Base-by-base conservation (phyloP, 2,113 vertebrate species). In the Prinia subflava region DNA sequence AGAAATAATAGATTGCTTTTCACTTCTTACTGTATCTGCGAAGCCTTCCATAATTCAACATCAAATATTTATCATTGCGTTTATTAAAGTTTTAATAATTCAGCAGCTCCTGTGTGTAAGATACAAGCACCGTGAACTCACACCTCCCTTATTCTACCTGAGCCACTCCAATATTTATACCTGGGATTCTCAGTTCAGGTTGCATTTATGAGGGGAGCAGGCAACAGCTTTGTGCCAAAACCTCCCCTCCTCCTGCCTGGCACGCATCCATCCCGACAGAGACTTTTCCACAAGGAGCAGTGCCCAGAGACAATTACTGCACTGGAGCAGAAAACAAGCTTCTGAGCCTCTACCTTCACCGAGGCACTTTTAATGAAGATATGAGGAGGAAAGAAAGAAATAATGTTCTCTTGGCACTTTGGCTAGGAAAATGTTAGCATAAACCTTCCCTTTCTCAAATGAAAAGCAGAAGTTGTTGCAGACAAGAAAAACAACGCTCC, bases 21-120 rank as follows among this genome's bases (percentile, higher is more conserved):
- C 7, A 22, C 95, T 83, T 98, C 96, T 76, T 95, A 97, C 91
- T 93, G 93, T 98, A 97, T 97, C 97, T 94, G 93, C 75, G 93
- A 97, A 98, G 96, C 87, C 89, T 94, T 96, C 97, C 97, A 97
- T 98, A 98, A 98, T 98, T 98, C 98, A 96, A 88, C 97, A 98
- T 98, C 96, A 98, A 98, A 98, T 98, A 98, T 98, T 98, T 98
- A 98, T 97, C 94, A 97, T 97, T 96, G 95, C 97, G 39, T 98
- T 98, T 98, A 98, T 98, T 98, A 98, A 98, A 98, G 93, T 97
- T 98, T 98, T 96, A 98, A 98, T 98, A 98, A 98, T 98, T 98
- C 78, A 98, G 76, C 77, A 89, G 68, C 67, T 87, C 84, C 94
- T 95, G 93, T 78, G 94, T 88, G 95, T 93, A 90, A 95, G 91